Base-by-base conservation (phyloP, 2,113 vertebrate genomes). In the Tor tambroides region DNA sequence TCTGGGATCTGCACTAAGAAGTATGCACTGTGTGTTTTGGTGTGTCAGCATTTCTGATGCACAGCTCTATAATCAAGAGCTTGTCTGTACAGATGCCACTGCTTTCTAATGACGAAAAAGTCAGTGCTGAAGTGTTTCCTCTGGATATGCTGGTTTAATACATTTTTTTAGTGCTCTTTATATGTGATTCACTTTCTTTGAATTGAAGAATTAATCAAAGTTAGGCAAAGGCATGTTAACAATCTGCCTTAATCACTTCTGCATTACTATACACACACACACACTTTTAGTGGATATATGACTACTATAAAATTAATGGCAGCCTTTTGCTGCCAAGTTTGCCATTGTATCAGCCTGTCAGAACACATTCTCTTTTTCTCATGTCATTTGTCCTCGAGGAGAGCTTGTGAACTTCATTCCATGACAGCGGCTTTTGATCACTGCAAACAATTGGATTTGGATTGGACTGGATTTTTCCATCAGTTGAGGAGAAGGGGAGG, bases 371-470 rank as follows among this genome's bases (percentile, higher is more conserved):
- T 76, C 30, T 26, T 35, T 63, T 86, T 86, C n/a, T 77, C 54
- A 65, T 76, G 83, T 46, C 19, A 56, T 86, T 86, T 86, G 78
- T 89, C 75, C 81, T 5, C 5, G 65, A 84, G 38, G 43, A n/a
- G 80, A 79, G 71, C 49, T 77, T 84, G 35, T 79, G 61, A 28
- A 72, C 41, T 56, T 78, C 49, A 65, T 71, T 79, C 72, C 28
- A 80, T 71, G 54, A 51, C 54, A 30, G 49, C 51, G 35, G 43
- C 74, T 56, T 35, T 84, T 32, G 63, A 80, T 82, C 46, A 26
- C 21, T 79, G 46, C 17, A 54, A 85, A 83, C 74, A 83, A 80
- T 43, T 11, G 46, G 63, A 69, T 83, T 82, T 83, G 63, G 87
- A 81, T 77, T 49, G 26, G 59, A 38, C 19, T 77, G 87, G 54